A percentile compares a stretch with the other conserved stretches of the same genome.
Evolutionary conservation across 2,888 invertebrate genomes (phyloP).

Genomic region (Drosophila subquinaria): DNA sequence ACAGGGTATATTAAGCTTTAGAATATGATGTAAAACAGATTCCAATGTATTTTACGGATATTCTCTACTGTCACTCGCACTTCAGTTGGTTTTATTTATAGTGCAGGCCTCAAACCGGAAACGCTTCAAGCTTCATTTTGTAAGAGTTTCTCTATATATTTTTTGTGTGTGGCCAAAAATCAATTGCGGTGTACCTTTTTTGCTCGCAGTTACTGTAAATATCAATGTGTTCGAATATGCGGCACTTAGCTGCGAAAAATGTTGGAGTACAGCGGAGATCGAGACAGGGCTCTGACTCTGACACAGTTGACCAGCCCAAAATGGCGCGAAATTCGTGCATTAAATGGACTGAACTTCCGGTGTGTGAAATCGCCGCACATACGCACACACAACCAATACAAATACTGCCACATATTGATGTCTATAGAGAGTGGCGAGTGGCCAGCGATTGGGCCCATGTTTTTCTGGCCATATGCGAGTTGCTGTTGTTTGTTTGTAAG

Average conservation of each 20-base stretch:
- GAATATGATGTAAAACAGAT: neutral
- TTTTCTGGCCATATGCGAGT: slow-evolving; percentile 55
- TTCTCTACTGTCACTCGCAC: slow-evolving; percentile 11
- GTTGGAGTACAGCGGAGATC: slow-evolving; percentile 1
- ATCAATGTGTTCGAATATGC: slow-evolving; percentile 20
- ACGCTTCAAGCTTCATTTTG: slow-evolving; percentile 56
- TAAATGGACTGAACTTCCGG: slow-evolving; percentile 83
- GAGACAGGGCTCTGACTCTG: slow-evolving; percentile 24
- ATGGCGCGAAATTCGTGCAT: slow-evolving; percentile 81
- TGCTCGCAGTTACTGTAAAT: slow-evolving; percentile 29
- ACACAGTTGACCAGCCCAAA: slow-evolving; percentile 65
- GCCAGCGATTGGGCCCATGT: slow-evolving; percentile 32
- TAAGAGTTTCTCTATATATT: slow-evolving; percentile 5
- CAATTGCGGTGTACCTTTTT: slow-evolving; percentile 66
- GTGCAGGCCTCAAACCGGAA: slow-evolving; percentile 63
- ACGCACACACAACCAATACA: slow-evolving; percentile 28
- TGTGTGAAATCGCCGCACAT: slow-evolving; percentile 66
- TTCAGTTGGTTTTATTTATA: slow-evolving; percentile 45
- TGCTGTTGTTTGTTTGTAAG: slow-evolving; percentile 45
- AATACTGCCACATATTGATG: slow-evolving; percentile 32
- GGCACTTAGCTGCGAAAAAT: slow-evolving; percentile 36
- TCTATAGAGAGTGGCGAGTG: slow-evolving; percentile 40
- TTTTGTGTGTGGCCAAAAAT: slow-evolving; percentile 37
- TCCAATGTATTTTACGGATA: neutral
- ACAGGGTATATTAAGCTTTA: neutral